Conservation (phyloP, 2,113 vertebrate species). For the Tautogolabrus adspersus region DNA sequence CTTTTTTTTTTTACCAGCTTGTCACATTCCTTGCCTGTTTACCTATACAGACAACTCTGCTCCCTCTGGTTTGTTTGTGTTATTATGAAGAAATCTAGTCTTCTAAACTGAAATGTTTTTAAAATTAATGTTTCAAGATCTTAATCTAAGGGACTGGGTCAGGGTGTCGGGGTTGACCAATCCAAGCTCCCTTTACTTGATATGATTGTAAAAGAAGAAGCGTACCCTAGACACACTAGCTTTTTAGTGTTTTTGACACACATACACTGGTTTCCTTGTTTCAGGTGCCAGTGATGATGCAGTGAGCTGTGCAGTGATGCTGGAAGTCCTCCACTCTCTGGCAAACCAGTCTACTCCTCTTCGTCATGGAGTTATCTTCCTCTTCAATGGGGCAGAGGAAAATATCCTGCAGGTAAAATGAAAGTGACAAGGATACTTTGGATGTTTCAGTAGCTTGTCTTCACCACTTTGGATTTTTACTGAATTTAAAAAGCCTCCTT, state of each 20-base stretch:
- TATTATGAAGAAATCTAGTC: not conserved
- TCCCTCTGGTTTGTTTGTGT: not conserved
- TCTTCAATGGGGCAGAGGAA: slow-evolving; percentile 99
- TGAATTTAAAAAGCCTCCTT: not conserved
- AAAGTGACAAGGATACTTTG: not conserved
- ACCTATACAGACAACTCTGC: not conserved
- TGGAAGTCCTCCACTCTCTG: slow-evolving; percentile 92
- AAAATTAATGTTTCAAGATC: not conserved
- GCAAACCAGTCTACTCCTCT: slow-evolving; percentile 88
- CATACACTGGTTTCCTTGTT: slow-evolving; percentile 13
- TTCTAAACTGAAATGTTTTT: not conserved
- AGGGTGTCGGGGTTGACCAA: not conserved
- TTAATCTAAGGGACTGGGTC: not conserved
- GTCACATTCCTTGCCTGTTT: slow-evolving; percentile 43
- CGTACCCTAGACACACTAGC: too few species aligned
- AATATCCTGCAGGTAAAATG: slow-evolving; percentile 91
- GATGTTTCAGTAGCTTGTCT: not conserved
- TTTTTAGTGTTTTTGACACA: slow-evolving; percentile 7
- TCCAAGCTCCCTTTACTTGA: not conserved
- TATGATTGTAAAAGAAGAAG: slow-evolving; percentile 2
- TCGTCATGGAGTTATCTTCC: slow-evolving; percentile 92
- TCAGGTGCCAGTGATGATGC: slow-evolving; percentile 97
- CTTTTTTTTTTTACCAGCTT: slow-evolving; percentile 8
- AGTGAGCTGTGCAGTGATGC: slow-evolving; percentile 97
- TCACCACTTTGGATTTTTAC: not conserved